Percentiles rank a stretch among this genome's conserved stretches.
Evolutionary conservation across 2,797 vertebrate species (phyloP).

Genomic region (Liasis olivaceus): DNA sequence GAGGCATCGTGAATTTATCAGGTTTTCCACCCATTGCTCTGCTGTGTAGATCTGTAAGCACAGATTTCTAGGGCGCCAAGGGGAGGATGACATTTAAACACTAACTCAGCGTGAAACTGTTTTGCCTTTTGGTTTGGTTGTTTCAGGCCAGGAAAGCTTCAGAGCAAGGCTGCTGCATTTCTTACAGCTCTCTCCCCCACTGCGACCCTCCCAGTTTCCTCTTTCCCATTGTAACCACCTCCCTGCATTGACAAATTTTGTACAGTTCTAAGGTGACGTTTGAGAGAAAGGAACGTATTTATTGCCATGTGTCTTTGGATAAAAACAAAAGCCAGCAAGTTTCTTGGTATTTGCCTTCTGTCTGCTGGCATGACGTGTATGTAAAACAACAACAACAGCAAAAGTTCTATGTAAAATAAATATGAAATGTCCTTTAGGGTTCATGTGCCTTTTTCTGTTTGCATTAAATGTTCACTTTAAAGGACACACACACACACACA

Average conservation of each 20-base stretch:
- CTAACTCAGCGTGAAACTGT: not conserved
- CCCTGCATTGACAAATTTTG: constrained; percentile 88
- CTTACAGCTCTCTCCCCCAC: constrained; percentile 38
- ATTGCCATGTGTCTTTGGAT: constrained; percentile 90
- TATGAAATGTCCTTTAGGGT: constrained; percentile 83
- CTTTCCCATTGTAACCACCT: constrained; percentile 22
- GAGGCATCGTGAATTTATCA: constrained; percentile 28
- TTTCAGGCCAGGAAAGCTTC: not conserved
- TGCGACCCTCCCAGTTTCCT: constrained; percentile 13
- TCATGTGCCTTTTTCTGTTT: constrained; percentile 58
- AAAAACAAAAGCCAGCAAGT: constrained; percentile 78
- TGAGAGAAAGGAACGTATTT: constrained; percentile 79
- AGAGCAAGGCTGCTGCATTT: not conserved
- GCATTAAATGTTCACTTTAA: not conserved
- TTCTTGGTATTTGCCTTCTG: constrained; percentile 90
- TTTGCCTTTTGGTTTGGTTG: not conserved
- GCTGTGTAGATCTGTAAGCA: constrained; percentile 23
- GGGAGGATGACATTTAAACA: constrained; percentile 2
- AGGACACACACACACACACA: not conserved
- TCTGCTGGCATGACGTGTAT: constrained; percentile 91
- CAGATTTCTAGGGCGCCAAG: not conserved
- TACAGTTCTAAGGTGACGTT: constrained; percentile 90
- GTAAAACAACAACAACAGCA: constrained; percentile 79
- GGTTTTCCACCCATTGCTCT: constrained; percentile 34
- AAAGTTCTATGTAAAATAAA: constrained; percentile 87